Evolutionary conservation across 2,797 vertebrate genomes (phyloP), one percentile per base, ranked within the genome.

Genomic region (Heterohyrax brucei): DNA sequence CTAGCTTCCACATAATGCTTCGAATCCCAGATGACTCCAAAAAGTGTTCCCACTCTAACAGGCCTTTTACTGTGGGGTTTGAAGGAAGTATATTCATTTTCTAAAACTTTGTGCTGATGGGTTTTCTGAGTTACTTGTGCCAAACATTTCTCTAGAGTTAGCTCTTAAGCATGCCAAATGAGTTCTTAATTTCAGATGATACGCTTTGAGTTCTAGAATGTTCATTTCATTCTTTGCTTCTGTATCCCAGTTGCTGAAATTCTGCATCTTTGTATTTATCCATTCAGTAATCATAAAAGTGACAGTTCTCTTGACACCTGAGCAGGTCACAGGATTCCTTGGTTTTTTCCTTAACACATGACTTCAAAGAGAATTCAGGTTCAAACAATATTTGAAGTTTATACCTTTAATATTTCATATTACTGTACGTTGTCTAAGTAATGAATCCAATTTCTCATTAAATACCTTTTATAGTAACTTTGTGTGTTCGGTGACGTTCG

Each of bases 361-460:
- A 87, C 33, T 89, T 81, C 50, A 85, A 92, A 75, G 5, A 94
- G 22, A 86, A 87, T 78, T 46, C 73, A 84, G 14, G 14, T 79
- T 33, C 18, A 91, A 76, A 4, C 8, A 66, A 1, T 6, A 12
- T 92, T 89, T 93, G 56, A 93, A 81, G 12, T 81, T 9, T 46
- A 4, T 73, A 53, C 10, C 5, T 72, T 70, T 68, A 70, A 18
- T 50, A 14, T 83, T 64, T n/a, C 48, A 76, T 81, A 48, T 28
- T 73, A 82, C 73, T 87, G 3, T 44, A 68, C 91, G 33, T 44
- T 88, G 22, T 59, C 33, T 77, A 33, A 30, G 46, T 80, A 80
- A 80, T 73, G 7, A 86, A 28, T 83, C 93, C 46, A 3, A 26
- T 89, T 89, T 94, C 19, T 85, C 10, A 83, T 86, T 50, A 88